Conservation (phyloP, 1,140 invertebrate species). For the Gerris buenoi region DNA sequence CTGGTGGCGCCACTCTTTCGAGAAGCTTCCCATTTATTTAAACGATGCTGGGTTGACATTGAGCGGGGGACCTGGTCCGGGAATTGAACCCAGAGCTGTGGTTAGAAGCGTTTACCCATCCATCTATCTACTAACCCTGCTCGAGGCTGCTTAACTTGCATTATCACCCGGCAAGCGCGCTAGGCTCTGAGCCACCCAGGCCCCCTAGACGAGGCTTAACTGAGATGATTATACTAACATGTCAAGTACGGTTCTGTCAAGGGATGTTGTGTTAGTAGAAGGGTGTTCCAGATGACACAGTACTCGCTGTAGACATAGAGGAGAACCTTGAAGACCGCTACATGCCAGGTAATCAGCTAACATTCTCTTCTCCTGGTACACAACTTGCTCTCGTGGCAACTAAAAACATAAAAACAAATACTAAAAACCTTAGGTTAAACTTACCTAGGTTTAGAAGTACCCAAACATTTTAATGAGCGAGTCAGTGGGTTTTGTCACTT, state of each 20-base stretch:
- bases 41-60: neutral
- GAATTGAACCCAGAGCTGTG: neutral
- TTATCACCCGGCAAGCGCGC: neutral
- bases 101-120: too few relatives aligned
- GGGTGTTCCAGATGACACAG: constrained; percentile 12
- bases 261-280: constrained; percentile 3
- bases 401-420: constrained; percentile 2
- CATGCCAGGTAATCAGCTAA: constrained; percentile 12
- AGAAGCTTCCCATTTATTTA: too few relatives aligned
- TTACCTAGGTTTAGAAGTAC: neutral
- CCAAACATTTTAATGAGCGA: neutral
- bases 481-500: too few relatives aligned
- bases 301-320: constrained; percentile 12
- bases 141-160: neutral
- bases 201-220: neutral
- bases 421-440: neutral
- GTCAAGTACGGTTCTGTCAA: constrained; percentile 13
- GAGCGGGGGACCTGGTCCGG: neutral
- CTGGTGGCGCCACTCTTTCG: too few relatives aligned
- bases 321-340: neutral
- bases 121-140: neutral
- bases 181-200: neutral
- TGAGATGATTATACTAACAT: constrained; percentile 10
- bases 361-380: constrained; percentile 11
- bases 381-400: constrained; percentile 10